Conservation (phyloP, 2,113 vertebrate species). For the Pagrus major region DNA sequence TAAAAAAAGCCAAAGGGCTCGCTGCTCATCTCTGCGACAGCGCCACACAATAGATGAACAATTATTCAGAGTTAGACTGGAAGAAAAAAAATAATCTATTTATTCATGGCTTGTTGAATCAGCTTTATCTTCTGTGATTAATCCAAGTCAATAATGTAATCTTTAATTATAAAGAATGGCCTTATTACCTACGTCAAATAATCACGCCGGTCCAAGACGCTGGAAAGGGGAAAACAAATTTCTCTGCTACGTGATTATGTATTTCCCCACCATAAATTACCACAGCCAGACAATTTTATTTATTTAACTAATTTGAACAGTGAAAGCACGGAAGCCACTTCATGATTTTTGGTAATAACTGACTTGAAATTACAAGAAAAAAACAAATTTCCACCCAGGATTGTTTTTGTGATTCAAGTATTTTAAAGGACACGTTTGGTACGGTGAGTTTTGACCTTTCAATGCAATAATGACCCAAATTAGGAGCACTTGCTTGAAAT, state of each 20-base stretch:
- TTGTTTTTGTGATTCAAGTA: not conserved
- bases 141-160: conserved; percentile 81
- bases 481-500: not conserved
- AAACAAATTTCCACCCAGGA: not conserved
- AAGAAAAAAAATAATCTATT: conserved; percentile 78
- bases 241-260: conserved; percentile 51
- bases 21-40: conserved; percentile 68
- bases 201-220: conserved; percentile 42
- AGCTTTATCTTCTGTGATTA: conserved; percentile 79
- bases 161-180: conserved; percentile 80
- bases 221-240: conserved; percentile 65
- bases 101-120: conserved; percentile 81
- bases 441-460: not conserved
- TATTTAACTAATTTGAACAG: conserved; percentile 35
- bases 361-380: not conserved
- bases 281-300: conserved; percentile 42
- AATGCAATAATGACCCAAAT: not conserved
- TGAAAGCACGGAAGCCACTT: conserved; percentile 25
- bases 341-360: conserved; percentile 1
- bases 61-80: conserved; percentile 70
- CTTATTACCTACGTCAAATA: conserved; percentile 75
- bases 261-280: conserved; percentile 60
- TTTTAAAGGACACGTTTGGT: conserved; percentile 9
- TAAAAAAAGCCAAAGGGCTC: conserved; percentile 75
- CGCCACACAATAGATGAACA: conserved; percentile 71